These are phyloP conservation scores for Sinocyclocheilus grahami DNA, from an alignment of 2,113 vertebrate genomes.

Conservation along the genomic window DNA sequence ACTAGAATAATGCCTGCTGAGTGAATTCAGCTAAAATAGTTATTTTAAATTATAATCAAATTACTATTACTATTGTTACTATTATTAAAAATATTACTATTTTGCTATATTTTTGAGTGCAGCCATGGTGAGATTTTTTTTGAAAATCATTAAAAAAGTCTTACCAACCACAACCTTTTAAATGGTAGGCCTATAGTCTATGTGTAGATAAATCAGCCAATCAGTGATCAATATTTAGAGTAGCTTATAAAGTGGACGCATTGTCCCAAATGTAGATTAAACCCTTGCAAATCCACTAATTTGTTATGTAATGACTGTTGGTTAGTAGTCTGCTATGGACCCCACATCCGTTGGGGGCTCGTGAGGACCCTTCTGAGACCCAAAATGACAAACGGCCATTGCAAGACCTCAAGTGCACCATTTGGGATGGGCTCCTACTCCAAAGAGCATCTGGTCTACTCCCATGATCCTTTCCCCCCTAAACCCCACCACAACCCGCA, in stretches of 20 bases:
- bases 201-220: neutral
- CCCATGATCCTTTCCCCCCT: slow-evolving; percentile 7
- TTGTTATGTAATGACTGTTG: neutral
- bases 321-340: neutral
- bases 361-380: neutral
- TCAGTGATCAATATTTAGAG: neutral
- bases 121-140: neutral
- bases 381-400: neutral
- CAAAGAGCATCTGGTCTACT: slow-evolving; percentile 50
- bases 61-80: no score
- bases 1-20: neutral
- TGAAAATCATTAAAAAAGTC: neutral
- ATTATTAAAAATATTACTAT: no score
- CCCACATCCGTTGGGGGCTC: neutral
- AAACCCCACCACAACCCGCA: slow-evolving; percentile 25
- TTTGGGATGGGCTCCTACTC: slow-evolving; percentile 14
- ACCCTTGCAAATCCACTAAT: neutral
- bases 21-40: no score
- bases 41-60: no score
- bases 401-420: neutral
- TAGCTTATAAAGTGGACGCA: neutral
- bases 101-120: neutral
- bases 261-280: neutral
- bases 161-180: neutral
- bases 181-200: neutral